Evolutionary conservation across 2,797 vertebrate genomes (phyloP).

Genomic region (Onychomys arenicola): DNA sequence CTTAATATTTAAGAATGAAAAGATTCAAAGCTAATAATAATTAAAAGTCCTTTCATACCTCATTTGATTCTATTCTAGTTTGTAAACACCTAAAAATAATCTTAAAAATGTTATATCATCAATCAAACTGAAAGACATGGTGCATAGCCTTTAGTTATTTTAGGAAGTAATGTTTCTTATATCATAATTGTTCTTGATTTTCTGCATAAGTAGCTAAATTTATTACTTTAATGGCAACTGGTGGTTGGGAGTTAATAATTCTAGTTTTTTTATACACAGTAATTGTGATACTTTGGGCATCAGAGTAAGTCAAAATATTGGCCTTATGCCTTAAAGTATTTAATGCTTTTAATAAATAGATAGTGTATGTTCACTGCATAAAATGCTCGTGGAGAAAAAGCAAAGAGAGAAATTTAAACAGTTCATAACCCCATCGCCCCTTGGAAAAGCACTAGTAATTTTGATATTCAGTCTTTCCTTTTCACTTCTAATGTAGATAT

Average conservation of each 20-base stretch:
- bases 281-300: constrained; percentile 51
- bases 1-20: constrained; percentile 58
- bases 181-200: constrained; percentile 70
- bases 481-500: constrained; percentile 19
- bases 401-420: constrained; percentile 60
- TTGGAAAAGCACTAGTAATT: constrained; percentile 49
- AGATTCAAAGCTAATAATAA: constrained; percentile 59
- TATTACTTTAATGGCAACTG: constrained; percentile 67
- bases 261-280: constrained; percentile 51
- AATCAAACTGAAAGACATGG: constrained; percentile 27
- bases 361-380: constrained; percentile 27
- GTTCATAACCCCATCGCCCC: neutral
- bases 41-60: constrained; percentile 13
- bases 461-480: constrained; percentile 14
- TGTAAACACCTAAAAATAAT: constrained; percentile 61
- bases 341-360: constrained; percentile 54
- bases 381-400: constrained; percentile 45
- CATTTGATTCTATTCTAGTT: neutral
- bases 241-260: constrained; percentile 20
- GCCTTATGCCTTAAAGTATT: constrained; percentile 59
- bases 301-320: constrained; percentile 68
- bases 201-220: constrained; percentile 57
- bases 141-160: constrained; percentile 31
- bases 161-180: constrained; percentile 45
- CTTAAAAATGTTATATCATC: constrained; percentile 41